A percentile compares a stretch with the other conserved stretches of the same genome.
These are phyloP conservation scores for Morus bassanus DNA, from an alignment of 2,797 vertebrate genomes.

Conservation along the genomic window DNA sequence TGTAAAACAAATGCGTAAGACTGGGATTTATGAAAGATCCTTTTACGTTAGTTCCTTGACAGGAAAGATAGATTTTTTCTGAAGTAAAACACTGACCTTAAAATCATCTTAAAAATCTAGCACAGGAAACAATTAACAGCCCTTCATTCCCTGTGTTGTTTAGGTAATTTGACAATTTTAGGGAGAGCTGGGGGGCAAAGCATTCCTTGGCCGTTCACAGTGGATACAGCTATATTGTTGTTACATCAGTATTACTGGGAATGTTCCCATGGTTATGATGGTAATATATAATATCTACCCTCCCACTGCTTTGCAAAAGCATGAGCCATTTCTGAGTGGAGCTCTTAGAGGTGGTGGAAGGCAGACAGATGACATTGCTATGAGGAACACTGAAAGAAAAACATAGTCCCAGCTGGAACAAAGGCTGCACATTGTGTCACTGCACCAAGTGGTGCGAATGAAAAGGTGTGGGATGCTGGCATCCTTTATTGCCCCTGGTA, in stretches of 20 bases:
- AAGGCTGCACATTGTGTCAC: neutral
- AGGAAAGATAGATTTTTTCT: neutral
- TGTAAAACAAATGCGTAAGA: slow-evolving; percentile 13
- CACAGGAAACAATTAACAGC: neutral
- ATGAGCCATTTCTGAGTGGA: neutral
- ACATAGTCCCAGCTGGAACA: neutral
- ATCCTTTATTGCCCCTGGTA: neutral
- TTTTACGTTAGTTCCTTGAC: neutral
- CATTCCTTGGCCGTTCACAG: neutral
- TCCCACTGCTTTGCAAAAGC: neutral
- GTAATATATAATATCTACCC: neutral
- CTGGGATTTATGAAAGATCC: slow-evolving; percentile 5
- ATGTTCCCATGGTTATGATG: neutral
- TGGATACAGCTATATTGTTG: neutral
- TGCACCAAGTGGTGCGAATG: neutral
- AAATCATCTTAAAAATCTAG: neutral
- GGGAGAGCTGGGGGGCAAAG: neutral
- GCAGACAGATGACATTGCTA: neutral
- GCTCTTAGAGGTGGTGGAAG: neutral
- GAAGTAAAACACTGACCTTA: neutral
- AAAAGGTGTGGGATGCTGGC: neutral
- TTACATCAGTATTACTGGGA: neutral
- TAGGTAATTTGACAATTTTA: neutral
- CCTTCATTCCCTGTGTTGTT: neutral
- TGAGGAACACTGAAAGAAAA: neutral